Evolutionary conservation across 2,888 invertebrate genomes (phyloP).

Genomic region (Pachycephus smyrnensis): DNA sequence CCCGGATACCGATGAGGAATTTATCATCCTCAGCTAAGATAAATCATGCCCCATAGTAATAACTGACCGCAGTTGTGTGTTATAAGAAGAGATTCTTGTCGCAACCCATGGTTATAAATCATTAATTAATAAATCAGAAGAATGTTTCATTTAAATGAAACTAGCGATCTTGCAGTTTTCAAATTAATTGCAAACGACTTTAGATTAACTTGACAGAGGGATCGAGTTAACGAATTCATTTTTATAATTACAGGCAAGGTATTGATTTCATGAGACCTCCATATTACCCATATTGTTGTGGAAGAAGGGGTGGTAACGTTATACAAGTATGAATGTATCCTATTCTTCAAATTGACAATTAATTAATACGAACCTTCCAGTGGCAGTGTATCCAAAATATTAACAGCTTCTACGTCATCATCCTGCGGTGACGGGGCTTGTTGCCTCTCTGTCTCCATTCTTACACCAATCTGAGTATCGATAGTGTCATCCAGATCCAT

Average conservation of each 20-base stretch:
- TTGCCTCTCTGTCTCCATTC: slow-evolving; percentile 56
- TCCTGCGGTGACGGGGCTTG: slow-evolving; percentile 45
- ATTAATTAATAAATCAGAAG: background rate
- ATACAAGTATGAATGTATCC: slow-evolving; percentile 3
- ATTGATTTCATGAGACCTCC: background rate
- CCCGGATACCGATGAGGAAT: background rate
- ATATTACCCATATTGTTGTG: background rate
- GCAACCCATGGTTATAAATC: background rate
- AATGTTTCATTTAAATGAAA: background rate
- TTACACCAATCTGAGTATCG: slow-evolving; percentile 62
- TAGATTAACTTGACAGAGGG: background rate
- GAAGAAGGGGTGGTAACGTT: slow-evolving; percentile 3
- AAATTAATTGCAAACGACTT: no score
- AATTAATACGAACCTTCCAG: slow-evolving; percentile 48
- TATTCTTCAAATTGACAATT: background rate
- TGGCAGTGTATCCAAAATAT: slow-evolving; percentile 63
- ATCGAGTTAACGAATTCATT: background rate
- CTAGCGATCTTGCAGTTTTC: background rate
- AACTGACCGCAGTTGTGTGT: no score
- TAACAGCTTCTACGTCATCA: slow-evolving; percentile 61
- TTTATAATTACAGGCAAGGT: background rate
- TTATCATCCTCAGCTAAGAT: background rate
- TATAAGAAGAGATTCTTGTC: background rate
- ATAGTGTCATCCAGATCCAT: slow-evolving; percentile 65
- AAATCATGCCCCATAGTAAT: background rate